These are phyloP conservation scores for Saccopteryx leptura DNA, from an alignment of 2,113 vertebrate genomes.

Conservation along the genomic window DNA sequence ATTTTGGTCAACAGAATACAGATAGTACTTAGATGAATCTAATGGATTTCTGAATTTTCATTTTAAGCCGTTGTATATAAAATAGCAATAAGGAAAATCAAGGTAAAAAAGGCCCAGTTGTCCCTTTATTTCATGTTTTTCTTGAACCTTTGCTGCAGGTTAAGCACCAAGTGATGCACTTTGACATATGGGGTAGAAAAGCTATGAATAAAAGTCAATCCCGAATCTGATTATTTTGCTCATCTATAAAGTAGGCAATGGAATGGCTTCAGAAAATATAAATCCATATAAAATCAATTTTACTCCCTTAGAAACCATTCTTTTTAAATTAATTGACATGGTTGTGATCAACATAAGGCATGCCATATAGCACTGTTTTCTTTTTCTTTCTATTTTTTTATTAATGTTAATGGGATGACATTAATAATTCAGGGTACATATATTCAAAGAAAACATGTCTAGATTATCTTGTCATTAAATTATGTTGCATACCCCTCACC, in stretches of 20 bases:
- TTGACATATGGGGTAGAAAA: not conserved
- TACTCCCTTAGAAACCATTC: not conserved
- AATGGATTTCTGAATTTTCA: constrained; percentile 26
- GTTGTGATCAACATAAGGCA: not conserved
- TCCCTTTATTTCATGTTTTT: not conserved
- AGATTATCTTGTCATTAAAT: too few species aligned
- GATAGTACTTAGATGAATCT: not conserved
- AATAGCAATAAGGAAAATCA: not conserved
- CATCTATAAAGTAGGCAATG: not conserved
- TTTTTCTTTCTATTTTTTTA: too few species aligned
- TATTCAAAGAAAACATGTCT: too few species aligned
- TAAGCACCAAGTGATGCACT: constrained; percentile 17
- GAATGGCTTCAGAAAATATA: constrained; percentile 38
- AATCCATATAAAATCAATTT: constrained; percentile 29
- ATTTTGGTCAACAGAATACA: not conserved
- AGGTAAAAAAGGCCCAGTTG: not conserved
- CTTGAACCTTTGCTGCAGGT: not conserved
- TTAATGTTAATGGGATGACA: too few species aligned
- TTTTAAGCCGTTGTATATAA: constrained; percentile 17
- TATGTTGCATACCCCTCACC: too few species aligned
- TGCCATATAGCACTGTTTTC: not conserved
- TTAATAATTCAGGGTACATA: too few species aligned
- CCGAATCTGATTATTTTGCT: not conserved
- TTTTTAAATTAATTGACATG: constrained; percentile 8
- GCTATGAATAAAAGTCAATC: not conserved